Conservation (phyloP, 2,113 vertebrate genomes). For the Corythoichthys haematopterus region DNA sequence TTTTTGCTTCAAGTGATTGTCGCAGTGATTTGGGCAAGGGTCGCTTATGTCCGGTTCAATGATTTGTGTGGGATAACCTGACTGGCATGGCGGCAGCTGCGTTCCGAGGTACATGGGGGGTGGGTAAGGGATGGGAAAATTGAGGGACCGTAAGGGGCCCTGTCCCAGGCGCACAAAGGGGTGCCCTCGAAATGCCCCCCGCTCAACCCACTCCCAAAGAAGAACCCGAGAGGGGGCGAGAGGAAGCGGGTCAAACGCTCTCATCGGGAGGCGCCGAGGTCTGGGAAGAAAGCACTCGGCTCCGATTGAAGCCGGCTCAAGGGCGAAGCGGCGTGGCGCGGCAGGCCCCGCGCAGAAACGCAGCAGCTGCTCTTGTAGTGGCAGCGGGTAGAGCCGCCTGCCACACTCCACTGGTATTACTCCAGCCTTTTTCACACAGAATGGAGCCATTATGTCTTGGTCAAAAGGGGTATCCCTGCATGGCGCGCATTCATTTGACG, state of each 20-base stretch:
- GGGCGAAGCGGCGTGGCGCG: conserved; percentile 59
- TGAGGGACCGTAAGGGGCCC: conserved; percentile 55
- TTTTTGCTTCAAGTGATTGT: conserved; percentile 6
- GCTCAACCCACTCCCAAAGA: conserved; percentile 31
- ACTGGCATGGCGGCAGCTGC: conserved; percentile 58
- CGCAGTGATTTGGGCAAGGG: conserved; percentile 14
- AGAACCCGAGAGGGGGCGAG: conserved; percentile 31
- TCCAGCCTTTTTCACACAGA: conserved; percentile 70
- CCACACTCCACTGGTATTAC: conserved; percentile 71
- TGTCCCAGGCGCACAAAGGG: conserved; percentile 61
- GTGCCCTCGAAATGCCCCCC: conserved; percentile 61
- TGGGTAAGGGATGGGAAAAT: conserved; percentile 48
- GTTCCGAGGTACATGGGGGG: conserved; percentile 26
- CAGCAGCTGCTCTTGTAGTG: conserved; percentile 70
- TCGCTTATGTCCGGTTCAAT: conserved; percentile 19
- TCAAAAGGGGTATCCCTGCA: conserved; percentile 65
- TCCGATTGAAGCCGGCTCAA: conserved; percentile 69
- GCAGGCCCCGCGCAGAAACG: conserved; percentile 58
- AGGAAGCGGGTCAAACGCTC: conserved; percentile 71
- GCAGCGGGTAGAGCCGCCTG: conserved; percentile 65
- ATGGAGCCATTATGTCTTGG: conserved; percentile 71
- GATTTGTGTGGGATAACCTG: conserved; percentile 36
- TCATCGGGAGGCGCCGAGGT: conserved; percentile 59
- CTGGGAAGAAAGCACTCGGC: conserved; percentile 66
- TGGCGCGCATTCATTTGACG: conserved; percentile 72